These are phyloP conservation scores for Caenorhabditis afra DNA, from an alignment of 2,888 invertebrate species.

Conservation along the genomic window DNA sequence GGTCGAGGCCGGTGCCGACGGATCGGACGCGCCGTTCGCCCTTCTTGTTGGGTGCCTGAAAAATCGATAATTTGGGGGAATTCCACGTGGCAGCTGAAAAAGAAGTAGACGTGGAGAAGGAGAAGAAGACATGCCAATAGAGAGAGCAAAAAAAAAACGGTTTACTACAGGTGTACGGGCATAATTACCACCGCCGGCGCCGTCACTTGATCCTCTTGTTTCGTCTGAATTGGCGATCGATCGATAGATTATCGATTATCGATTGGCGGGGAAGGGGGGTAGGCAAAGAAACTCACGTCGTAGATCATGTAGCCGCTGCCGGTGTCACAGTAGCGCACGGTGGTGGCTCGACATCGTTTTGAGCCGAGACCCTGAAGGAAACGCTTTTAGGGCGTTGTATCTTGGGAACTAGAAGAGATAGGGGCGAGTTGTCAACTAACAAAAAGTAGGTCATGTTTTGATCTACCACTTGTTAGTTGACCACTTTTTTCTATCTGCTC, in stretches of 20 bases:
- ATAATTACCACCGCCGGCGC: slow-evolving; percentile 37
- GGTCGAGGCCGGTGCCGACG: slow-evolving; percentile 73
- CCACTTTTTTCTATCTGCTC: too few relatives aligned
- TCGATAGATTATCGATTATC: neutral
- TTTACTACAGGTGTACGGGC: slow-evolving; percentile 42
- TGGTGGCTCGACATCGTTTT: slow-evolving; percentile 65
- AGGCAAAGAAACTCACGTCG: slow-evolving; percentile 55
- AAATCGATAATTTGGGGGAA: neutral
- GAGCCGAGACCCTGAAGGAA: slow-evolving; percentile 44
- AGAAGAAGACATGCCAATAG: too few relatives aligned
- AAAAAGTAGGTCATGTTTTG: too few relatives aligned
- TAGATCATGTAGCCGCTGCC: slow-evolving; percentile 72
- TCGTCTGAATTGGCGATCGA: slow-evolving; percentile 42
- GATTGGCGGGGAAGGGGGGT: neutral
- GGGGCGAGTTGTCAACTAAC: too few relatives aligned
- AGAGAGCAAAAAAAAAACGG: too few relatives aligned
- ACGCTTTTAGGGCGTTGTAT: too few relatives aligned
- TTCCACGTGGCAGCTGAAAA: too few relatives aligned
- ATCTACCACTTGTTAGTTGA: too few relatives aligned
- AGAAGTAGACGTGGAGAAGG: slow-evolving; percentile 1
- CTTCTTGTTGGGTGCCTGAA: slow-evolving; percentile 58
- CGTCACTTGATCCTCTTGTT: slow-evolving; percentile 34
- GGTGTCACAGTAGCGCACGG: slow-evolving; percentile 70
- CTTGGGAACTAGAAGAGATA: slow-evolving; percentile 11
- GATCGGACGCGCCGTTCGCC: slow-evolving; percentile 62